phyloP scores from a whole-genome alignment of 2,888 invertebrate species.

The Sphecodes monilicornis region DNA sequence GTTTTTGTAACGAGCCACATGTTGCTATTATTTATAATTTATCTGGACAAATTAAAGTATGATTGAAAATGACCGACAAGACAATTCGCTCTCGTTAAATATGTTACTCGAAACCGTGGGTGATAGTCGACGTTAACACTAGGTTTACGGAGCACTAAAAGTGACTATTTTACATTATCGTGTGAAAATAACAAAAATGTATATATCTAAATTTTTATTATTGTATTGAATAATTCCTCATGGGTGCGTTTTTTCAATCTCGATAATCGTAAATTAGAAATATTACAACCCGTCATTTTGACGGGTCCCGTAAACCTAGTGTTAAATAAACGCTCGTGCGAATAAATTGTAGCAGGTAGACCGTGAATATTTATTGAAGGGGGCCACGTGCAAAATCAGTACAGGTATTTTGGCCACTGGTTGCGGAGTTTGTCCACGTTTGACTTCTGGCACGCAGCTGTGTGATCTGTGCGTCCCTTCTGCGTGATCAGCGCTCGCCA shows the following conservation, averaged over 20 bases:
- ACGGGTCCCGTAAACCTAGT: no score
- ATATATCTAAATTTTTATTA: no score
- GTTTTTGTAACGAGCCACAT: not conserved
- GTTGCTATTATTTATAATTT: not conserved
- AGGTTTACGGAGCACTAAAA: no score
- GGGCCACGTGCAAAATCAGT: slow-evolving; percentile 32
- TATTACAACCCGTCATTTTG: no score
- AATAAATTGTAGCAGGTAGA: not conserved
- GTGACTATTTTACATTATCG: no score
- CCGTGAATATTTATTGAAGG: slow-evolving; percentile 1
- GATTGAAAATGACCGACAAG: not conserved
- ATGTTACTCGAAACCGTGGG: not conserved
- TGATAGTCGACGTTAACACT: not conserved
- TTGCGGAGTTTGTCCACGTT: slow-evolving; percentile 26
- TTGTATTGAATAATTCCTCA: no score
- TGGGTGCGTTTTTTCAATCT: no score
- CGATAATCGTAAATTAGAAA: no score
- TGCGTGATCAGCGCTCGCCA: slow-evolving; percentile 61
- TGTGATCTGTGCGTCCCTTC: slow-evolving; percentile 44
- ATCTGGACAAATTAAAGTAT: not conserved
- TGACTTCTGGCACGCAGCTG: slow-evolving; percentile 71
- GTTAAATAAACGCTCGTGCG: not conserved
- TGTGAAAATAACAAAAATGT: no score
- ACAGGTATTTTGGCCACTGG: slow-evolving; percentile 23
- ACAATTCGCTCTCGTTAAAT: not conserved